phyloP scores from a whole-genome alignment of 1,140 invertebrate species.

The Pemphigus obesinymphae region DNA sequence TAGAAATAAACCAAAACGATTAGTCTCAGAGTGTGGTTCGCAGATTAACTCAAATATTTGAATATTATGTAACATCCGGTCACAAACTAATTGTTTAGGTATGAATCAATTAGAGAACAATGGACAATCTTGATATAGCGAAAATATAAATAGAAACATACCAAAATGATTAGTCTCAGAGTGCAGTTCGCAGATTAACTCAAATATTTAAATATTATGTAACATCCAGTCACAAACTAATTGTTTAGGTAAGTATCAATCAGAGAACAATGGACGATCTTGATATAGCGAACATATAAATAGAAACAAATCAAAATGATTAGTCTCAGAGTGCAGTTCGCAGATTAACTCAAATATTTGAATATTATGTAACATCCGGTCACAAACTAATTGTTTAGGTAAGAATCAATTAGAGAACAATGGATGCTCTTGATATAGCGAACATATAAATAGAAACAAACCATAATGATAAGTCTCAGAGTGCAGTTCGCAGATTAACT shows the following conservation, averaged over 20 bases:
- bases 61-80: background rate
- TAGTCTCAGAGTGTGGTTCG: conserved; percentile 38
- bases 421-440: too few species aligned
- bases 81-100: conserved; percentile 7
- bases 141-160: conserved; percentile 40
- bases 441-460: too few species aligned
- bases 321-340: conserved; percentile 35
- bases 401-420: too few species aligned
- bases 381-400: too few species aligned
- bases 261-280: conserved; percentile 24
- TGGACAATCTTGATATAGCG: conserved; percentile 10
- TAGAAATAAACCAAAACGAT: conserved; percentile 28
- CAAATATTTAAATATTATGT: background rate
- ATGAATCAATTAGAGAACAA: conserved; percentile 33
- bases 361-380: too few species aligned
- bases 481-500: conserved; percentile 2
- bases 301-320: conserved; percentile 32
- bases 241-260: background rate
- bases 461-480: conserved; percentile 17
- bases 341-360: background rate
- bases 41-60: background rate
- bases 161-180: conserved; percentile 33
- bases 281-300: conserved; percentile 37
- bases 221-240: conserved; percentile 20
- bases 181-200: conserved; percentile 27